Percentiles rank a stretch among this genome's conserved stretches.
Evolutionary conservation across 2,113 vertebrate genomes (phyloP).

Genomic region (Rhizomys pruinosus): DNA sequence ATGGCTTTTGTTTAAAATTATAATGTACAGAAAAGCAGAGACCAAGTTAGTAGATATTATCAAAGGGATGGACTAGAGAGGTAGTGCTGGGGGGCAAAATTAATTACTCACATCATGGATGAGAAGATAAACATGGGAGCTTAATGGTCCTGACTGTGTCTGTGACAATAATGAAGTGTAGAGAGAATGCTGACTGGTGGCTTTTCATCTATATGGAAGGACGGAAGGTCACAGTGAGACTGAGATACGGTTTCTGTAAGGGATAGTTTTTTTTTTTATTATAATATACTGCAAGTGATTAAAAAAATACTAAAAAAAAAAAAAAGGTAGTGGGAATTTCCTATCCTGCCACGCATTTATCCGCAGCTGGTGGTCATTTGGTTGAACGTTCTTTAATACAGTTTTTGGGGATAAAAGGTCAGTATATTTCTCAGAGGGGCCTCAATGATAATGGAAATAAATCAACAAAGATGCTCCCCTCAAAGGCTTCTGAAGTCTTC

Average conservation of each 20-base stretch:
- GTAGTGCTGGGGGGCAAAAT: not conserved
- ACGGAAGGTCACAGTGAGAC: not conserved
- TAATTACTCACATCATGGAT: not conserved
- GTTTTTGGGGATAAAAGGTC: not conserved
- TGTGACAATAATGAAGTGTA: not conserved
- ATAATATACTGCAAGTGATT: not conserved
- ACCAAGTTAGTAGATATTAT: not conserved
- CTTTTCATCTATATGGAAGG: not conserved
- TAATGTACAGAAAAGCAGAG: not conserved
- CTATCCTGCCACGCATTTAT: not conserved
- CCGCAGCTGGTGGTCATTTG: not conserved
- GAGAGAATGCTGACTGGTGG: not conserved
- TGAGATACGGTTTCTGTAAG: not conserved
- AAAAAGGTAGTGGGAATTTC: not conserved
- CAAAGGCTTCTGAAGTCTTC: not conserved
- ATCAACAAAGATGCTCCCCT: rapidly evolving
- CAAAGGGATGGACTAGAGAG: not conserved
- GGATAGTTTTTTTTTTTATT: not conserved
- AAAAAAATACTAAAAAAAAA: not conserved
- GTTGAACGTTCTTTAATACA: not conserved
- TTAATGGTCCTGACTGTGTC: not conserved
- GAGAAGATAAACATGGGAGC: not conserved
- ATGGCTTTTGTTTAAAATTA: slow-evolving; percentile 19
- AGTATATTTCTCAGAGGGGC: not conserved
- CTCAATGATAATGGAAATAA: not conserved